A percentile compares a stretch with the other conserved stretches of the same genome.
Conservation (phyloP, 2,888 invertebrate genomes). For the Caenorhabditis becei region DNA sequence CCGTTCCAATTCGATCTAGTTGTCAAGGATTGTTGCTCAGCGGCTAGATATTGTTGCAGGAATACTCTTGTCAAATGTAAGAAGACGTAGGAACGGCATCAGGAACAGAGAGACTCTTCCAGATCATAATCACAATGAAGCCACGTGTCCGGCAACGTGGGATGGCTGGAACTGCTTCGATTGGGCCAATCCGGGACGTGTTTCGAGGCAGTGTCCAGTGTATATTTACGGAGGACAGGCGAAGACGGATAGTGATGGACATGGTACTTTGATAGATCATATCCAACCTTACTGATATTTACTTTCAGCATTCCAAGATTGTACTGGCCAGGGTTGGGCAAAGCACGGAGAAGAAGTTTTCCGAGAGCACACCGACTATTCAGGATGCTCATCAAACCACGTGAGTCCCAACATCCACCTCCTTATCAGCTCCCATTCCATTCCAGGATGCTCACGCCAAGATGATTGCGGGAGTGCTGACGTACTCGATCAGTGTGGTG, state of each 20-base stretch:
- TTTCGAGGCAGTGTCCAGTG: constrained; percentile 68
- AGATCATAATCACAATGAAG: constrained; percentile 18
- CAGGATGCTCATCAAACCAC: constrained; percentile 57
- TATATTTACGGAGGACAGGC: constrained; percentile 72
- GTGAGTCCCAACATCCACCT: constrained; percentile 12
- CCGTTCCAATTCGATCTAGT: constrained; percentile 69
- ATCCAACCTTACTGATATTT: no score
- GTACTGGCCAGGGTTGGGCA: constrained; percentile 63
- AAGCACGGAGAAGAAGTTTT: constrained; percentile 19
- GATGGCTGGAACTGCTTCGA: constrained; percentile 81
- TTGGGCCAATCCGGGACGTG: constrained; percentile 61
- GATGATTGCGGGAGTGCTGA: constrained; percentile 70
- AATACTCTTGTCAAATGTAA: constrained; percentile 64
- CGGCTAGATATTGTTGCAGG: constrained; percentile 74
- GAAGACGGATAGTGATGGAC: constrained; percentile 32
- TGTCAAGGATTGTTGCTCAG: constrained; percentile 75
- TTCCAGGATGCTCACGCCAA: constrained; percentile 67
- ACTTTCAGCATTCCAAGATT: constrained; percentile 63
- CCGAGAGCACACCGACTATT: constrained; percentile 73
- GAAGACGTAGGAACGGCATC: background rate
- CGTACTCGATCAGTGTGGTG: constrained; percentile 74
- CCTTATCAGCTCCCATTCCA: no score
- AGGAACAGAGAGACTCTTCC: no score
- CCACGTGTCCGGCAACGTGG: constrained; percentile 79
- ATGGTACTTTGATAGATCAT: no score